Base-by-base conservation (phyloP, 2,113 vertebrate genomes). In the Stigmatopora argus region DNA sequence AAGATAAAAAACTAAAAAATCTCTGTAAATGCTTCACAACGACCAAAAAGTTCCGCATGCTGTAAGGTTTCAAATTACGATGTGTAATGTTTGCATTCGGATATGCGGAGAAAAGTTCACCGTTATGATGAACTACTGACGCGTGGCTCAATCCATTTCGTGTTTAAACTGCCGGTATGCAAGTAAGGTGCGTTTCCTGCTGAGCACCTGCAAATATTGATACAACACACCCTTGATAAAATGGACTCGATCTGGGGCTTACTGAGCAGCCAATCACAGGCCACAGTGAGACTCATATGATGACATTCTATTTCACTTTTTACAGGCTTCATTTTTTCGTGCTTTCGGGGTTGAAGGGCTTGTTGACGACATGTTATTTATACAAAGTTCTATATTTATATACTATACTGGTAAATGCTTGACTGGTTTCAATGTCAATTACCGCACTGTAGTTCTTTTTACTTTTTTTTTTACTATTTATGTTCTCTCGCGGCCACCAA, bases 341-440 rank as follows among this genome's bases (percentile, higher is more conserved):
- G 38, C 77, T 64, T 35, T 80, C 66, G 74, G 68, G 72, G 31
- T 81, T 38, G 74, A 47, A 77, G 72, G 78, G 73, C 71, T 83
- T 55, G 60, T 69, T 72, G 45, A 38, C 66, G 38, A 19, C 18
- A 71, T 17, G 73, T 82, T 79, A 85, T 86, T 82, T 81, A 78
- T 75, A 74, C 64, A 61, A 53, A 73, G 34, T 74, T 74, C 44
- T 75, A 73, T 85, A 82, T 89, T 83, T 88, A 78, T 87, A 77
- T 69, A 63, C 68, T 31, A 14, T 31, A 72, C 64, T 85, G 83
- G 84, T 89, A 87, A 90, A 84, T 85, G 84, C 74, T 88, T 89
- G 84, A 77, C 86, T 89, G 82, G 87, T 88, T 84, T 88, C 86
- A 88, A 88, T 84, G 86, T 84, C 82, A 87, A 57, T 83, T 88